These are phyloP conservation scores for Thryonomys swinderianus DNA, from an alignment of 2,113 vertebrate species.

Conservation along the genomic window DNA sequence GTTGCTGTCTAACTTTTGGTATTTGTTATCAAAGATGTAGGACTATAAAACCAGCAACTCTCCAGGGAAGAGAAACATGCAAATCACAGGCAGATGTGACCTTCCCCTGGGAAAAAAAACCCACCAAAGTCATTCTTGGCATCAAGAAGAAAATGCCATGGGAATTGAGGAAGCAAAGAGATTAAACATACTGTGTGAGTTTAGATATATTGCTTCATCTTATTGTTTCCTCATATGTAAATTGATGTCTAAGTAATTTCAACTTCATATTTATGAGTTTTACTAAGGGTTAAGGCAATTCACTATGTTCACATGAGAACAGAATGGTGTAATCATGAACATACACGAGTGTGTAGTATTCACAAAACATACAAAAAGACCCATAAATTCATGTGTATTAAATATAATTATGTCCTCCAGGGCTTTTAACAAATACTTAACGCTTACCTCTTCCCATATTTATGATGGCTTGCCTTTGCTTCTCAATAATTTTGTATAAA, in stretches of 20 bases:
- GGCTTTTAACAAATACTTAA: conserved; percentile 10
- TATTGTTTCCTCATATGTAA: conserved; percentile 1
- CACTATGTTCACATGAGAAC: not conserved
- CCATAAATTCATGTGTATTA: not conserved
- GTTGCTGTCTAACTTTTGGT: not conserved
- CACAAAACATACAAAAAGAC: not conserved
- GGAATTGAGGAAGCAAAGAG: not conserved
- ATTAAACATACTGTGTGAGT: not conserved
- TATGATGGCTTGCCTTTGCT: not conserved
- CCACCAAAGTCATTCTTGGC: not conserved
- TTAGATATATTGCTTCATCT: not conserved
- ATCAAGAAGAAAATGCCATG: not conserved
- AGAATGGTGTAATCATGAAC: not conserved
- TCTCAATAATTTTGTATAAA: not conserved
- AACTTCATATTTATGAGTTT: conserved; percentile 16
- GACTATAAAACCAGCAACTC: not conserved
- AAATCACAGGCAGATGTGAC: conserved; percentile 23
- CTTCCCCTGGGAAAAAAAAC: not conserved
- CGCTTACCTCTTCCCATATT: not conserved
- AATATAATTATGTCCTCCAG: not conserved
- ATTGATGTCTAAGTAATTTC: not conserved
- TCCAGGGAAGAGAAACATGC: not conserved
- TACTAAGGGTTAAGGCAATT: not conserved
- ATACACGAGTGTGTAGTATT: not conserved
- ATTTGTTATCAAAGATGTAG: not conserved